A percentile compares a stretch with the other conserved stretches of the same genome.
Conservation (phyloP, 1,140 invertebrate species). For the Lepidurus apus region DNA sequence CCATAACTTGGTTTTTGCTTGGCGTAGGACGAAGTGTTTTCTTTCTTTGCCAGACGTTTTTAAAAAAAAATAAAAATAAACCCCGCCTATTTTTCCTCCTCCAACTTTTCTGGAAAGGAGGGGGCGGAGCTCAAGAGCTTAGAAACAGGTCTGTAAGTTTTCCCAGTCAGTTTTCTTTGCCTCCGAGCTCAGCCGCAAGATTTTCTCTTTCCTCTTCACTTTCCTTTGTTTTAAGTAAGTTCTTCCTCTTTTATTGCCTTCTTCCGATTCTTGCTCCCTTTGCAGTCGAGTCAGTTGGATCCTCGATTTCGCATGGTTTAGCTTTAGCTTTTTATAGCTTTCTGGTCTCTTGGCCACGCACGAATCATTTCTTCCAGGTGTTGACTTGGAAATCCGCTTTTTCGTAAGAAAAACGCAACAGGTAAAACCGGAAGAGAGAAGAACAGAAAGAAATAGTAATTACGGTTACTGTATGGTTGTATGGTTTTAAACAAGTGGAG, state of each 20-base stretch:
- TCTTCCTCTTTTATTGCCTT: background rate
- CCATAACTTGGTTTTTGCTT: background rate
- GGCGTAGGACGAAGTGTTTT: background rate
- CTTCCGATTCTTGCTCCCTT: background rate
- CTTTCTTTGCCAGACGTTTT: background rate
- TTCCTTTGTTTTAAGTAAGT: background rate
- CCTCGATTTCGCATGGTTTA: background rate
- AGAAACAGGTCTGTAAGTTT: background rate
- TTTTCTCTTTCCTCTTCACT: background rate
- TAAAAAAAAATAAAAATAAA: background rate
- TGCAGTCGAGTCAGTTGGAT: background rate
- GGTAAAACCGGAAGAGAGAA: too few species aligned
- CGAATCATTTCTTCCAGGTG: too few species aligned
- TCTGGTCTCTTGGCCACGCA: too few species aligned
- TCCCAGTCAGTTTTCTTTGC: background rate
- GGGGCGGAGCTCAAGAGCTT: background rate
- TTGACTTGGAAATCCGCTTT: too few species aligned
- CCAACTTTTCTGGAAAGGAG: background rate
- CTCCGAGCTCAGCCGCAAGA: background rate
- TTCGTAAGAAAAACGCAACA: too few species aligned
- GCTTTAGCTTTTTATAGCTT: too few species aligned
- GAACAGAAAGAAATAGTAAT: too few species aligned
- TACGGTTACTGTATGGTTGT: too few species aligned
- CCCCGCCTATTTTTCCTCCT: background rate
- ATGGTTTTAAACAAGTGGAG: too few species aligned